These are phyloP conservation scores for Pogonocichla stellata DNA, from an alignment of 2,113 vertebrate genomes.

Conservation along the genomic window DNA sequence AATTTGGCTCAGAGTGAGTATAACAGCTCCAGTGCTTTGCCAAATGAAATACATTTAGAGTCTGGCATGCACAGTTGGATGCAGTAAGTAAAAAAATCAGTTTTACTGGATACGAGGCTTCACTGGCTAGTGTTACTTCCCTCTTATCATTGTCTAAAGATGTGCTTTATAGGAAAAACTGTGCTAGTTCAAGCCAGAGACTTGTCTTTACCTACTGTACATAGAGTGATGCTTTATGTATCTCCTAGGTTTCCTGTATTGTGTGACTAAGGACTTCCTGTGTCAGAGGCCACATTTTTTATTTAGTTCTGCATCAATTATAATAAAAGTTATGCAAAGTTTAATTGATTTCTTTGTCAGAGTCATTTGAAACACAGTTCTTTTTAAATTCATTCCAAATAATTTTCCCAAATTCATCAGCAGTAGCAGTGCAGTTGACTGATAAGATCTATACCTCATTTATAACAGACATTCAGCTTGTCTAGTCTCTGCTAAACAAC, in stretches of 20 bases:
- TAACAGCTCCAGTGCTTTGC: conserved; percentile 43
- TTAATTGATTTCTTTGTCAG: conserved; percentile 16
- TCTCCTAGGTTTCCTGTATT: background rate
- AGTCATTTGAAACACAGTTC: background rate
- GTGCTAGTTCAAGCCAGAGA: background rate
- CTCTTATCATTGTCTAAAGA: conserved; percentile 30
- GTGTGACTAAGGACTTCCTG: background rate
- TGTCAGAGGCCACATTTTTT: background rate
- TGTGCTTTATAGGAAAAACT: background rate
- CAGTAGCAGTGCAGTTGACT: background rate
- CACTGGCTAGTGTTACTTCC: conserved; percentile 6
- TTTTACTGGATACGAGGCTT: conserved; percentile 11
- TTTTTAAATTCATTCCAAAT: background rate
- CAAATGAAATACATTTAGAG: conserved; percentile 66
- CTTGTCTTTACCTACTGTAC: background rate
- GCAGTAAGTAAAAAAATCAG: conserved; percentile 59
- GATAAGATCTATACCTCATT: background rate
- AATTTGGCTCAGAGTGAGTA: conserved; percentile 47
- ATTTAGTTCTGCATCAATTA: background rate
- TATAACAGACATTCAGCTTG: background rate
- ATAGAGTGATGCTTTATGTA: background rate
- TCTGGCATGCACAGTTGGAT: conserved; percentile 63
- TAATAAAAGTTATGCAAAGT: background rate
- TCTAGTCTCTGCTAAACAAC: background rate
- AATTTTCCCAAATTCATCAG: background rate